A percentile compares a stretch with the other conserved stretches of the same genome.
Conservation (phyloP, 1,140 invertebrate species). For the Holotrichia oblita region DNA sequence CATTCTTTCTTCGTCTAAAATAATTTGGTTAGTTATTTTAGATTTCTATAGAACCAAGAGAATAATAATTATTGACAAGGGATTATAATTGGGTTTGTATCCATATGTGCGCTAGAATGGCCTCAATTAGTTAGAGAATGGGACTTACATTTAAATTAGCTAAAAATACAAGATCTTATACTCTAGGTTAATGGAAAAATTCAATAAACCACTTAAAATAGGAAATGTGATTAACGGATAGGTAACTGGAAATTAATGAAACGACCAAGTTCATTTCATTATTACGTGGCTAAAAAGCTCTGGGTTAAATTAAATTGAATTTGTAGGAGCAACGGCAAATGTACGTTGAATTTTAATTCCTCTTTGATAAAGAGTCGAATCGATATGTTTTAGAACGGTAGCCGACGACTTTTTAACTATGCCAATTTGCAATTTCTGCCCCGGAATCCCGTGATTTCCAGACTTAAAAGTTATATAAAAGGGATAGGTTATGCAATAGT, state of each 20-base stretch:
- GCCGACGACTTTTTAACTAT: constrained; percentile 11
- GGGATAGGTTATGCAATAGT: neutral
- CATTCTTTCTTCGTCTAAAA: too few species aligned
- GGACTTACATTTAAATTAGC: neutral
- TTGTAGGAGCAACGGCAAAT: neutral
- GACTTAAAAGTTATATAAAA: neutral
- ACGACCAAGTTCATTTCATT: neutral
- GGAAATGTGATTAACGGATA: constrained; percentile 1
- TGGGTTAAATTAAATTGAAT: constrained; percentile 16
- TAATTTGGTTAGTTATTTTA: too few species aligned
- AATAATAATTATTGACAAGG: too few species aligned
- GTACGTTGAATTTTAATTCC: constrained; percentile 22
- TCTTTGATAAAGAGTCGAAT: constrained; percentile 16
- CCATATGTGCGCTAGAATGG: too few species aligned
- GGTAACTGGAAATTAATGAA: neutral
- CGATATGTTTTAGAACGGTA: constrained; percentile 21
- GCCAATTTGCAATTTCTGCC: neutral
- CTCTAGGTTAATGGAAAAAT: neutral
- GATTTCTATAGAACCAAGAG: too few species aligned
- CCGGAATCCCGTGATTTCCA: neutral
- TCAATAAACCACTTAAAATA: neutral
- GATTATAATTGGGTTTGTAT: too few species aligned
- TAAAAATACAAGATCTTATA: neutral
- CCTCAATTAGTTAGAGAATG: too few species aligned
- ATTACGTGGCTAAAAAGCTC: neutral